These are phyloP conservation scores for Propithecus deckenii DNA, from an alignment of 2,797 vertebrate species.

Conservation along the genomic window DNA sequence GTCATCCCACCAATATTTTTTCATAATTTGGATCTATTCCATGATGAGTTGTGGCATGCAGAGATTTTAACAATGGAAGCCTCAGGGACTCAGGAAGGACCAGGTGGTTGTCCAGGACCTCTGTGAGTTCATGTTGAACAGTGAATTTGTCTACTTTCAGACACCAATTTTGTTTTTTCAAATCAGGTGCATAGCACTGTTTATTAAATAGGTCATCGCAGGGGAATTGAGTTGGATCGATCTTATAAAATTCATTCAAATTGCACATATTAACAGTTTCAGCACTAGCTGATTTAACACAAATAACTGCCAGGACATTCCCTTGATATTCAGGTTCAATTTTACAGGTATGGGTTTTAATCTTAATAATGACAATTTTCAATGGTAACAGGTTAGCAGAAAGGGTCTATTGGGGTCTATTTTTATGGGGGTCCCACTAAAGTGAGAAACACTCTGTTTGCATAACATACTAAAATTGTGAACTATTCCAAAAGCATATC, in stretches of 20 bases:
- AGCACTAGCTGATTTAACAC: neutral
- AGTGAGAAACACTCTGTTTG: neutral
- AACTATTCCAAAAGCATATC: neutral
- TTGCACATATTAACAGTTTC: too few relatives aligned
- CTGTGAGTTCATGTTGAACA: neutral
- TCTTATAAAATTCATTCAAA: too few relatives aligned
- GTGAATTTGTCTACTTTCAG: neutral
- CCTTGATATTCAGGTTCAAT: neutral
- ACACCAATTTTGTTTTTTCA: neutral
- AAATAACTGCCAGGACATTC: neutral
- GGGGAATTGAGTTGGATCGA: too few relatives aligned
- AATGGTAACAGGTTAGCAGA: neutral
- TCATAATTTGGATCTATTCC: neutral
- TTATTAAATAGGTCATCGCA: neutral
- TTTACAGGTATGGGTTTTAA: neutral
- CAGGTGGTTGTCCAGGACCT: neutral
- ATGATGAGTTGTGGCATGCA: neutral
- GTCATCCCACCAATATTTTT: neutral
- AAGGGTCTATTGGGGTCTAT: neutral
- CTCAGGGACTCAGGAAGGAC: neutral
- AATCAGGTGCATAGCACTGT: neutral
- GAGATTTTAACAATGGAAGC: neutral
- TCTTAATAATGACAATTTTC: neutral
- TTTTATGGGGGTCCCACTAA: neutral
- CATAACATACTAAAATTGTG: too few relatives aligned